A percentile compares a stretch with the other conserved stretches of the same genome.
Evolutionary conservation across 2,888 invertebrate genomes (phyloP).

Genomic region (Silvanus unidentatus): DNA sequence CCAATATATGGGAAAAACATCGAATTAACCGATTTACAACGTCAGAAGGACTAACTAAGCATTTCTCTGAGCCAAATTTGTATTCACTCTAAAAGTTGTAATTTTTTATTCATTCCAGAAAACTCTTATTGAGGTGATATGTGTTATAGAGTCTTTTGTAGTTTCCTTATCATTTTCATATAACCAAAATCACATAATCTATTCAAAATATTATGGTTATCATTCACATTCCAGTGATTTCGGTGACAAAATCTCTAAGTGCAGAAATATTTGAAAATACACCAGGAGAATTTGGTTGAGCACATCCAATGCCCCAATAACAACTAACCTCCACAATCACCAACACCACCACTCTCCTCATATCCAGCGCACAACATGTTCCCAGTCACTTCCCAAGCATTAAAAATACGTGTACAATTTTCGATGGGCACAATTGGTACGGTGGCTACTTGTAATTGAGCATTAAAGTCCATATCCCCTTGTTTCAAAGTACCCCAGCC

Average conservation of each 20-base stretch:
- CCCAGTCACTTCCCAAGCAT: slow-evolving; percentile 30
- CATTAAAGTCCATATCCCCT: slow-evolving; percentile 7
- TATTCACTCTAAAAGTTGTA: too few species aligned
- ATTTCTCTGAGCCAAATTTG: too few species aligned
- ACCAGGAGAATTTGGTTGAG: slow-evolving; percentile 14
- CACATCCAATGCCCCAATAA: slow-evolving; percentile 19
- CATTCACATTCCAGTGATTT: slow-evolving; percentile 11
- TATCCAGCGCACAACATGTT: slow-evolving; percentile 55
- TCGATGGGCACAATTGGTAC: slow-evolving; percentile 17
- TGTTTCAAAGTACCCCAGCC: slow-evolving; percentile 22
- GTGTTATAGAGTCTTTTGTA: too few species aligned
- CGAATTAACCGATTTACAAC: too few species aligned
- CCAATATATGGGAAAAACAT: too few species aligned
- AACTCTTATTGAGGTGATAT: too few species aligned
- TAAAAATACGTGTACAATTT: slow-evolving; percentile 16
- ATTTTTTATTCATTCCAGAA: too few species aligned
- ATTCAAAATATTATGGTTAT: too few species aligned
- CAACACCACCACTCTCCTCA: slow-evolving; percentile 44
- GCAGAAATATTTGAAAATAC: slow-evolving; percentile 14
- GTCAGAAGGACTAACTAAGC: too few species aligned
- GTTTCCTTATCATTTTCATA: too few species aligned
- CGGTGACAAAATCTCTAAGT: slow-evolving; percentile 11
- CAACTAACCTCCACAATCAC: slow-evolving; percentile 52
- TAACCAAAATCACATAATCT: too few species aligned
- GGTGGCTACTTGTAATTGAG: slow-evolving; percentile 16